These are phyloP conservation scores for Scaptodrosophila latifasciaeformis DNA, from an alignment of 2,888 invertebrate genomes.

Conservation along the genomic window DNA sequence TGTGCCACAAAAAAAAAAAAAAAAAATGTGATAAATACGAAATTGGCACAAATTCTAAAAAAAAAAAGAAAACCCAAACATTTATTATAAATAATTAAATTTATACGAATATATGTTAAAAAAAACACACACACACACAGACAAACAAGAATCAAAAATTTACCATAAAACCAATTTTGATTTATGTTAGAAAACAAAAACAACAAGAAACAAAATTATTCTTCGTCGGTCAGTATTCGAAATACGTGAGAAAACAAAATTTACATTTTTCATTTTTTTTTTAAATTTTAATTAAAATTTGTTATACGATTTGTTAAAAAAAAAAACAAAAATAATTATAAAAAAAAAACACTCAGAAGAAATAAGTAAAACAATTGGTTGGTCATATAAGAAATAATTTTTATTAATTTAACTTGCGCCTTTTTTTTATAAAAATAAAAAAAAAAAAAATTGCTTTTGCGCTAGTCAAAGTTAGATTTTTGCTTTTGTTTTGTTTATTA, in stretches of 20 bases:
- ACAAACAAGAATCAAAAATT: conserved; percentile 37
- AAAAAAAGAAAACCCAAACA: conserved; percentile 19
- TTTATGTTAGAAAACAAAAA: conserved; percentile 14
- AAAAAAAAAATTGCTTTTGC: no score
- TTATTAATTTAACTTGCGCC: no score
- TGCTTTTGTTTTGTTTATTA: no score
- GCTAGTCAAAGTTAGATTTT: no score
- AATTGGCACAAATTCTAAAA: conserved; percentile 52
- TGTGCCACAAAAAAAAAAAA: conserved; percentile 67
- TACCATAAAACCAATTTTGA: conserved; percentile 1
- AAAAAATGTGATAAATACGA: conserved; percentile 37
- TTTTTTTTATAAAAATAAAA: no score
- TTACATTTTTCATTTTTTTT: conserved; percentile 33
- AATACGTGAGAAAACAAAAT: conserved; percentile 50
- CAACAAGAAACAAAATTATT: conserved; percentile 35
- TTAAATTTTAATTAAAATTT: conserved; percentile 9
- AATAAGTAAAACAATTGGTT: not conserved
- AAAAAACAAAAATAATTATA: not conserved
- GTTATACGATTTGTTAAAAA: conserved; percentile 10
- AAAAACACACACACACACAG: conserved; percentile 21
- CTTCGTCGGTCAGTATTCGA: conserved; percentile 65
- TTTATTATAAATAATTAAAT: conserved; percentile 2
- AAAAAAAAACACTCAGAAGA: not conserved
- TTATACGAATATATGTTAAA: conserved; percentile 9
- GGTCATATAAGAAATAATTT: no score